phyloP scores from a whole-genome alignment of 2,113 vertebrate genomes.

The Hylia prasina region DNA sequence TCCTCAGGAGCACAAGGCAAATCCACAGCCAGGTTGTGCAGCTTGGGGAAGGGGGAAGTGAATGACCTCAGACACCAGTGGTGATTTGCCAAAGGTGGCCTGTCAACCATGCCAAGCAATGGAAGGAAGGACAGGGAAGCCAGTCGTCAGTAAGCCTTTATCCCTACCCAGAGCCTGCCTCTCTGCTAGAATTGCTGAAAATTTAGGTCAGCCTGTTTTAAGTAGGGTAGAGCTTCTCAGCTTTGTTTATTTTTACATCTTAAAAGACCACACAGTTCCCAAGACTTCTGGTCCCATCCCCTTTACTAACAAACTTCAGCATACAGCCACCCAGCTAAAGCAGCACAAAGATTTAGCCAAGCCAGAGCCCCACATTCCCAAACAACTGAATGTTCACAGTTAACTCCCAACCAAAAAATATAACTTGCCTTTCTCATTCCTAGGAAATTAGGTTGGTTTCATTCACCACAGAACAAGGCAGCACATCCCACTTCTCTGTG shows the following conservation, averaged over 20 bases:
- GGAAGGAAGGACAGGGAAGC: rapidly evolving
- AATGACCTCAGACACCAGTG: background rate
- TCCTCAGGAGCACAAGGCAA: background rate
- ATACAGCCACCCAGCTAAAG: background rate
- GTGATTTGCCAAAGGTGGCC: background rate
- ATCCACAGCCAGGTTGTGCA: background rate
- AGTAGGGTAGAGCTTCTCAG: slow-evolving; percentile 48
- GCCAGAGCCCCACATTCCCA: background rate
- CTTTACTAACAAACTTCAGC: background rate
- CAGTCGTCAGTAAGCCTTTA: background rate
- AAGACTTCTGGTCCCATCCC: slow-evolving; percentile 19
- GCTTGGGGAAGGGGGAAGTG: background rate
- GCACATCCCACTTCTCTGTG: background rate
- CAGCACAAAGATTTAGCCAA: background rate
- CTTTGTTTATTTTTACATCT: slow-evolving; percentile 60
- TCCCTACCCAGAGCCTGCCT: background rate
- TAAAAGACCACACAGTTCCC: background rate
- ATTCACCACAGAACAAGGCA: slow-evolving; percentile 30
- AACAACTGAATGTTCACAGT: background rate
- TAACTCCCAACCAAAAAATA: slow-evolving; percentile 1
- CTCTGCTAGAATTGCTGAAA: background rate
- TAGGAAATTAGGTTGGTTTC: background rate
- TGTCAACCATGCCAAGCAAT: background rate
- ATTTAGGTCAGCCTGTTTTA: slow-evolving; percentile 57
- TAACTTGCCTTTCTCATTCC: background rate